Percentiles rank a stretch among this genome's conserved stretches.
Evolutionary conservation across 2,113 vertebrate genomes (phyloP).

Genomic region (Diglossa brunneiventris): DNA sequence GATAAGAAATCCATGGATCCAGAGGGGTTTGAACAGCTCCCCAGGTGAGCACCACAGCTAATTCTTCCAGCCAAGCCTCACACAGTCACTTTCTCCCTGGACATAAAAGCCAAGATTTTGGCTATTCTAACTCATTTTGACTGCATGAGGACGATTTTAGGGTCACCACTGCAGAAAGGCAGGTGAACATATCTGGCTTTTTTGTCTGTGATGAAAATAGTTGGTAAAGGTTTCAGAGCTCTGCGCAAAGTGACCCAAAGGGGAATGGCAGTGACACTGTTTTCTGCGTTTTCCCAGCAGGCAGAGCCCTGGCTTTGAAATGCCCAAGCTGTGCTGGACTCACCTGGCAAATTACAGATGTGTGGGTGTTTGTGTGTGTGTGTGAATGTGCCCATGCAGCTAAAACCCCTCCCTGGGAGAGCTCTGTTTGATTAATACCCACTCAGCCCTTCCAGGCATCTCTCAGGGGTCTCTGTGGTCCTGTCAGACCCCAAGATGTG

Average conservation of each 20-base stretch:
- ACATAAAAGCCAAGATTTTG: not conserved
- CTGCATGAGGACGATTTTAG: not conserved
- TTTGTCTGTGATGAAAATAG: not conserved
- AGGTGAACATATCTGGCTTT: not conserved
- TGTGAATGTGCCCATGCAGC: not conserved
- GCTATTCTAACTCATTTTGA: not conserved
- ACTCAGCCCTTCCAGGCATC: not conserved
- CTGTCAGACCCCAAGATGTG: too few species aligned
- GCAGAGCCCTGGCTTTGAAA: not conserved
- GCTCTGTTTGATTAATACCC: not conserved
- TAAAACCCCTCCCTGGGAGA: not conserved
- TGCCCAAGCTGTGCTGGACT: not conserved
- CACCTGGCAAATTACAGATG: fast-evolving
- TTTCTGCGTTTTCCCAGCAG: not conserved
- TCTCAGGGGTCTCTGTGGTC: too few species aligned
- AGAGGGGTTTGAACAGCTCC: not conserved
- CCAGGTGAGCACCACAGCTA: not conserved
- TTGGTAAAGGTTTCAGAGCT: not conserved
- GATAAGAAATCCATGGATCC: not conserved
- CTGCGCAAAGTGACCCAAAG: not conserved
- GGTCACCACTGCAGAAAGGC: not conserved
- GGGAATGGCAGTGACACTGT: not conserved
- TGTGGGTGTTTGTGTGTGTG: not conserved
- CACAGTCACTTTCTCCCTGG: not conserved
- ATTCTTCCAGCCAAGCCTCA: not conserved